Conservation (phyloP, 30 jellyfish, hydroid and myxozoan species). For the Cassiopea xamachana region DNA sequence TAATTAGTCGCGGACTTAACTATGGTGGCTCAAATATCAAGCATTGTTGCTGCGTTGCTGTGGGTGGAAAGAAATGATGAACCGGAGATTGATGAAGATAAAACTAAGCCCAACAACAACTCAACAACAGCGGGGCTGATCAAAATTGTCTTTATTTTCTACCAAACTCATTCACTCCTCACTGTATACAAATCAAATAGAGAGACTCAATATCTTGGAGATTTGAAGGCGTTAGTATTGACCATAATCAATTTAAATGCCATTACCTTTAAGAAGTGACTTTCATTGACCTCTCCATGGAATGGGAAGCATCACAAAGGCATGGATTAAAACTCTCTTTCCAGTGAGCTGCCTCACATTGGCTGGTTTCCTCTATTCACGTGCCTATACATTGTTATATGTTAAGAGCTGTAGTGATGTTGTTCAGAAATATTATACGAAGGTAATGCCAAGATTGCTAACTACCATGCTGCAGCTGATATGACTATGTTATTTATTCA, state of each 20-base stretch:
- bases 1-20: too few relatives aligned
- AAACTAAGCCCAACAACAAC: neutral
- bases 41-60: too few relatives aligned
- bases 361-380: neutral
- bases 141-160: conserved; percentile 36
- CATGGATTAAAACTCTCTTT: neutral
- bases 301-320: neutral
- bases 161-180: conserved; percentile 18
- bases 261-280: neutral
- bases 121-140: conserved; percentile 36
- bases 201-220: neutral
- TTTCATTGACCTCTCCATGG: neutral
- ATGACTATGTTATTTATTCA: neutral
- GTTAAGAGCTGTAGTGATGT: neutral
- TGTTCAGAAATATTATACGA: neutral
- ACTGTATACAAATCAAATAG: conserved; percentile 15
- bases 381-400: neutral
- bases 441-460: neutral
- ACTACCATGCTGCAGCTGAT: neutral
- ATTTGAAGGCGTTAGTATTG: neutral
- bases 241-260: neutral
- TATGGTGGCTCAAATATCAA: too few relatives aligned
- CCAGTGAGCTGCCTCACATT: neutral
- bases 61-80: neutral
- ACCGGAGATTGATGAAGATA: neutral